These are phyloP conservation scores for Chloropsis cyanopogon DNA, from an alignment of 2,113 vertebrate genomes.

Conservation along the genomic window DNA sequence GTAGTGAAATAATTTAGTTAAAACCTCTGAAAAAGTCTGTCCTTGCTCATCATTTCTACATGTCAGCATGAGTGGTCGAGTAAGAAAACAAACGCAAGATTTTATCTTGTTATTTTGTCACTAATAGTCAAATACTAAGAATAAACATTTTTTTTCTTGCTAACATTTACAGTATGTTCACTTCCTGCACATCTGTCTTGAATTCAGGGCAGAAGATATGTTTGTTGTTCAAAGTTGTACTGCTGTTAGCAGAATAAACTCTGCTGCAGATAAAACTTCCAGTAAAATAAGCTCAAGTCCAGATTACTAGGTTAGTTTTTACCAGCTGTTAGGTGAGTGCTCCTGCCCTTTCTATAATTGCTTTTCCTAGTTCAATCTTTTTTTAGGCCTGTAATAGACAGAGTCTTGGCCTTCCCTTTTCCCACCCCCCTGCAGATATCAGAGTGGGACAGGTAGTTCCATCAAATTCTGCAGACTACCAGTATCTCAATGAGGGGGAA, in stretches of 20 bases:
- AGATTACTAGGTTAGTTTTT: background rate
- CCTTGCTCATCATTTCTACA: background rate
- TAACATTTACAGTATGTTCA: background rate
- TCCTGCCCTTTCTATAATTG: background rate
- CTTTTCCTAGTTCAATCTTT: background rate
- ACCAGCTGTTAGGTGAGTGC: background rate
- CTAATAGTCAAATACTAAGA: background rate
- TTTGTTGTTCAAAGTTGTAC: background rate
- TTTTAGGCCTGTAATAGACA: background rate
- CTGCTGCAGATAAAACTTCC: background rate
- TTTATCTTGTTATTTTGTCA: background rate
- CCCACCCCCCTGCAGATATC: background rate
- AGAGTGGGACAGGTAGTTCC: background rate
- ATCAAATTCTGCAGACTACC: background rate
- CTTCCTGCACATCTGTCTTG: conserved; percentile 5
- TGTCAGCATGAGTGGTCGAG: background rate
- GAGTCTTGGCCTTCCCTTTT: background rate
- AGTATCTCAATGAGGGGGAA: fast-evolving
- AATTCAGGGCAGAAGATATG: background rate
- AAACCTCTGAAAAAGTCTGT: background rate
- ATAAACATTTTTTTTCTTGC: conserved; percentile 25
- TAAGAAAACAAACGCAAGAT: background rate
- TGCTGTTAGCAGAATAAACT: background rate
- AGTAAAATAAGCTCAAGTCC: background rate
- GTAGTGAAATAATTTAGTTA: background rate